These are phyloP conservation scores for Pontoporia blainvillei DNA, from an alignment of 2,113 vertebrate species.

Conservation along the genomic window DNA sequence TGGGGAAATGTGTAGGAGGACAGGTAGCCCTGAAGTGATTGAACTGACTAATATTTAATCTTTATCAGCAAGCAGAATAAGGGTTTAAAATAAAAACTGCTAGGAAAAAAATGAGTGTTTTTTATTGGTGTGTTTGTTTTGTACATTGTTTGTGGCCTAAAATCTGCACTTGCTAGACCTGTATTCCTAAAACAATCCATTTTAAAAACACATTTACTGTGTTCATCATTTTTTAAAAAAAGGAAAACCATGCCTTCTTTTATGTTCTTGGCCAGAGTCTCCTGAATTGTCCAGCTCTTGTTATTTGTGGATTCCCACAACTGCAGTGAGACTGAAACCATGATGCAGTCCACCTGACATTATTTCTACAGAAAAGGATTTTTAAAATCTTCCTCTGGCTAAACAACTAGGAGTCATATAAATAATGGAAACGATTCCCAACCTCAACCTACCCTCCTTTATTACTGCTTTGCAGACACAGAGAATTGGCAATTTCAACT, in stretches of 20 bases:
- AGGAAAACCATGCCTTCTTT: not conserved
- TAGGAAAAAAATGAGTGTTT: not conserved
- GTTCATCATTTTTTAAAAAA: not conserved
- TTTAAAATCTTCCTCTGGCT: not conserved
- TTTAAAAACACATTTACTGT: not conserved
- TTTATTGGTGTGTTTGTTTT: not conserved
- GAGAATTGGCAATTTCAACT: not conserved
- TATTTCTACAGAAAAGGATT: not conserved
- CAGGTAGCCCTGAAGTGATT: not conserved
- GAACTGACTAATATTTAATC: not conserved
- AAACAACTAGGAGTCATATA: constrained; percentile 9
- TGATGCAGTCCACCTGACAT: not conserved
- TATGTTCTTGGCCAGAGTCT: not conserved
- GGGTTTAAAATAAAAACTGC: not conserved
- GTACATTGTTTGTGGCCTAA: not conserved
- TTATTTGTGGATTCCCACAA: not conserved
- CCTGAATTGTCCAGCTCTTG: not conserved
- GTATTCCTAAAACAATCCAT: not conserved
- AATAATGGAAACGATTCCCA: not conserved
- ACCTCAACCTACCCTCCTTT: not conserved
- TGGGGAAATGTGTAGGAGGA: not conserved
- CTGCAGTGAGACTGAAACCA: not conserved
- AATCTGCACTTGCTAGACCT: not conserved
- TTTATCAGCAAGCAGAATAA: not conserved
- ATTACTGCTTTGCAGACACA: not conserved